Evolutionary conservation across 92 coral and sea anemone genomes (phyloP).

Genomic region (Galaxea fascicularis): DNA sequence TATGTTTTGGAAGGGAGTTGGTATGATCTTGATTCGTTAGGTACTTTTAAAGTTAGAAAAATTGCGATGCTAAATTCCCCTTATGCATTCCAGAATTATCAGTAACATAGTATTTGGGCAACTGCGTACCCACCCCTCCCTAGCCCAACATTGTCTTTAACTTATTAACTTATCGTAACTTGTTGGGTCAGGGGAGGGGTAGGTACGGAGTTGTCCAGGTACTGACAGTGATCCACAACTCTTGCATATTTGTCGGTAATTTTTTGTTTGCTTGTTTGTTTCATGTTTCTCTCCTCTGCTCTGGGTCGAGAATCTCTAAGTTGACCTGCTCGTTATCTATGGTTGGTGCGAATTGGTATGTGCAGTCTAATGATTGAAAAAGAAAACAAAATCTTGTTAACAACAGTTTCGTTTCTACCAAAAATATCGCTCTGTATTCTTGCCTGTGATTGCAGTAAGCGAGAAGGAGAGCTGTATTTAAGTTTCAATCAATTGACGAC

Average conservation of each 20-base stretch:
- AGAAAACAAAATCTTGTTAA: not conserved
- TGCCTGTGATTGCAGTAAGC: too few relatives aligned
- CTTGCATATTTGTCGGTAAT: too few relatives aligned
- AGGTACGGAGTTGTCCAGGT: too few relatives aligned
- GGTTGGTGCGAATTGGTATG: constrained; percentile 71
- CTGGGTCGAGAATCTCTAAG: constrained; percentile 82
- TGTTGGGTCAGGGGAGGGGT: too few relatives aligned
- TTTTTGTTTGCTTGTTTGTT: not conserved
- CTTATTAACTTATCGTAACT: too few relatives aligned
- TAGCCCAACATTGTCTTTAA: too few relatives aligned
- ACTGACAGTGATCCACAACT: too few relatives aligned
- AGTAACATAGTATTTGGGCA: not conserved
- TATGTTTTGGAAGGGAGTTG: too few relatives aligned
- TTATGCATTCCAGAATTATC: not conserved
- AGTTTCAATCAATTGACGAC: not conserved
- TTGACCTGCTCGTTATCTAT: constrained; percentile 82
- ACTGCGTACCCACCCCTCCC: too few relatives aligned
- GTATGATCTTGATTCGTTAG: too few relatives aligned
- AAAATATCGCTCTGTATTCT: not conserved
- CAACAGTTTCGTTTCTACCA: not conserved
- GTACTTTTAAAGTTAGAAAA: too few relatives aligned
- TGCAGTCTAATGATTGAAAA: constrained; percentile 59
- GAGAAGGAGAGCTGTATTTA: not conserved
- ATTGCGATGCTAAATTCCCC: too few relatives aligned
- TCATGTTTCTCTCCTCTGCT: constrained; percentile 64